Percentiles rank a stretch among this genome's conserved stretches.
phyloP scores from a whole-genome alignment of 2,888 invertebrate species.

The Leptinotarsa tumamoca region DNA sequence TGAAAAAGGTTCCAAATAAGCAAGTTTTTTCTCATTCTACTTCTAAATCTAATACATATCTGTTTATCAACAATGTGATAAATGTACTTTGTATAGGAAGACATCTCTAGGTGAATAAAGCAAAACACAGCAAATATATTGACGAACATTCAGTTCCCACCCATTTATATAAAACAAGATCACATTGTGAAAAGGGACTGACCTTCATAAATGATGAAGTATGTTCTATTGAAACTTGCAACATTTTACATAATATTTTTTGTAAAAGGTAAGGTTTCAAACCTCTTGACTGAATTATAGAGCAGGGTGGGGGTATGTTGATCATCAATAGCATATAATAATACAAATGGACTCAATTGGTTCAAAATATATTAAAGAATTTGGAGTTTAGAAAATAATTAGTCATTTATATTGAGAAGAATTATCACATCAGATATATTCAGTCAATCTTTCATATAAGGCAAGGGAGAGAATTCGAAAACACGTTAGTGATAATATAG shows the following conservation, averaged over 20 bases:
- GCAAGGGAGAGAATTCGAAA: conserved; percentile 36
- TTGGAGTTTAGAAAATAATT: too few species aligned
- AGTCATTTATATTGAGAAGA: not conserved
- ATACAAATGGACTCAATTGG: not conserved
- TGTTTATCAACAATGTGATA: not conserved
- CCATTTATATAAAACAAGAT: too few species aligned
- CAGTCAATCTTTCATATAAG: conserved; percentile 38
- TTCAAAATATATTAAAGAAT: not conserved
- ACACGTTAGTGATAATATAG: not conserved
- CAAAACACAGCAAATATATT: not conserved
- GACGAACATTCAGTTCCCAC: too few species aligned
- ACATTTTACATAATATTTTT: too few species aligned
- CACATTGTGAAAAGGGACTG: too few species aligned
- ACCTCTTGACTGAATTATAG: too few species aligned
- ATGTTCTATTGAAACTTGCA: too few species aligned
- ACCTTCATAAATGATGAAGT: too few species aligned
- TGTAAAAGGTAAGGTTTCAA: too few species aligned
- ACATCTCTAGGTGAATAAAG: not conserved
- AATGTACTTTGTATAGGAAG: not conserved
- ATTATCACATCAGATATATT: conserved; percentile 12
- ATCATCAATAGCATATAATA: too few species aligned
- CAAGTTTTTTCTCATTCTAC: not conserved
- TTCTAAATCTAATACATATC: not conserved
- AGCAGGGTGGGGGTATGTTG: too few species aligned
- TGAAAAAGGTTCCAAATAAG: not conserved